These are phyloP conservation scores for Neolamprologus multifasciatus DNA, from an alignment of 2,797 vertebrate genomes.

Conservation along the genomic window DNA sequence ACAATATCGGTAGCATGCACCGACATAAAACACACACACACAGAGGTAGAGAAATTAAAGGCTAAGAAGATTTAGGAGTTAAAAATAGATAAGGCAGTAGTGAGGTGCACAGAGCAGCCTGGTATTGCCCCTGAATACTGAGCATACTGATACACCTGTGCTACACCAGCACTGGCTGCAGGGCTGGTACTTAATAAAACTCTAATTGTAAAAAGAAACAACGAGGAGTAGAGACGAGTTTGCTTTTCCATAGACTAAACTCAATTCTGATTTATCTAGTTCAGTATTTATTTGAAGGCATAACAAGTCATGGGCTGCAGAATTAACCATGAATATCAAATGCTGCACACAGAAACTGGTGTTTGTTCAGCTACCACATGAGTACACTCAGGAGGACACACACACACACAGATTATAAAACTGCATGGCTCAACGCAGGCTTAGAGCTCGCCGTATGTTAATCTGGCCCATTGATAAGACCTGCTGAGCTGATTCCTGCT, in stretches of 20 bases:
- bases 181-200: not conserved
- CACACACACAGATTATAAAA: slow-evolving; percentile 34
- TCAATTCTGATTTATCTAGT: not conserved
- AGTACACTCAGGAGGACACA: not conserved
- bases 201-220: not conserved
- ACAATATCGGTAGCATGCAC: slow-evolving; percentile 8
- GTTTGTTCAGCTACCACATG: not conserved
- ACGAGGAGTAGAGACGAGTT: fast-evolving
- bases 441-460: slow-evolving; percentile 56
- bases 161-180: not conserved
- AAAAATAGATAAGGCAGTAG: slow-evolving; percentile 72
- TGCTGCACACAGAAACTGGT: not conserved
- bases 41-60: slow-evolving; percentile 63
- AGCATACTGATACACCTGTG: slow-evolving; percentile 30
- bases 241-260: not conserved
- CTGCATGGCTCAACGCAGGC: slow-evolving; percentile 44
- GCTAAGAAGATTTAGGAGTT: slow-evolving; percentile 77
- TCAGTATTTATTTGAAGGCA: not conserved
- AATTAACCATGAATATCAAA: not conserved
- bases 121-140: slow-evolving; percentile 6
- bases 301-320: not conserved
- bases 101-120: slow-evolving; percentile 37
- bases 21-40: not conserved
- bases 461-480: slow-evolving; percentile 68
- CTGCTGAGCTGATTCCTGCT: slow-evolving; percentile 62